Evolutionary conservation across 2,797 vertebrate species (phyloP), one percentile per base, ranked within the genome.

Genomic region (Zalophus californianus): DNA sequence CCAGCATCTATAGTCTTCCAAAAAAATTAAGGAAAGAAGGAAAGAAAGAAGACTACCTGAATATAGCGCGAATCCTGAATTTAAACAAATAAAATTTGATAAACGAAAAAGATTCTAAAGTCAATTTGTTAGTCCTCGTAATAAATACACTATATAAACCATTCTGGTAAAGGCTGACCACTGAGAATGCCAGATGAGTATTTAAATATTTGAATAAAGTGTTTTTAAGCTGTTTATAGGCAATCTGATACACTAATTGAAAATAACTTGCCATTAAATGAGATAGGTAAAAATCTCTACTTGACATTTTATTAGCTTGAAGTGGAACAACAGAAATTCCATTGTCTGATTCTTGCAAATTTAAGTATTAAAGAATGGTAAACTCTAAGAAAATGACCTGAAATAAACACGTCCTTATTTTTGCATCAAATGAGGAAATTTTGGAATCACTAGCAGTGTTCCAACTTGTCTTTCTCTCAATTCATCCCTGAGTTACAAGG

Each of bases 231-330:
- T 88, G 21, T 73, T 78, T 54, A 79, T 52, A 80, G 5, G 66
- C 58, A 83, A 94, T 88, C 52, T 77, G 77, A 94, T 7, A 92
- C 0, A 48, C n/a, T 86, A 91, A 66, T 1, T 79, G 56, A 93
- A 97, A 87, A 25, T n/a, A 75, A 48, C 35, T 70, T 7, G 8
- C 56, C 50, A 89, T 73, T 73, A 90, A 86, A 66, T 52, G 15
- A 78, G 16, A 92, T 44, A 62, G 32, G 3, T 44, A 93, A 95
- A 77, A 78, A 95, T n/a, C 64, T 87, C 87, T 75, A 75, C 4
- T 32, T 84, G 29, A 86, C 29, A 84, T 77, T 83, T 93, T 79
- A 82, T 72, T 84, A 94, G 23, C 18, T 93, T 86, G 77, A 96
- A 85, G 4, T 64, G 32, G 54, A 94, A 68, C 78, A 38, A 86